A percentile compares a stretch with the other conserved stretches of the same genome.
phyloP scores from a whole-genome alignment of 2,888 invertebrate genomes.

The Phasia obesa region DNA sequence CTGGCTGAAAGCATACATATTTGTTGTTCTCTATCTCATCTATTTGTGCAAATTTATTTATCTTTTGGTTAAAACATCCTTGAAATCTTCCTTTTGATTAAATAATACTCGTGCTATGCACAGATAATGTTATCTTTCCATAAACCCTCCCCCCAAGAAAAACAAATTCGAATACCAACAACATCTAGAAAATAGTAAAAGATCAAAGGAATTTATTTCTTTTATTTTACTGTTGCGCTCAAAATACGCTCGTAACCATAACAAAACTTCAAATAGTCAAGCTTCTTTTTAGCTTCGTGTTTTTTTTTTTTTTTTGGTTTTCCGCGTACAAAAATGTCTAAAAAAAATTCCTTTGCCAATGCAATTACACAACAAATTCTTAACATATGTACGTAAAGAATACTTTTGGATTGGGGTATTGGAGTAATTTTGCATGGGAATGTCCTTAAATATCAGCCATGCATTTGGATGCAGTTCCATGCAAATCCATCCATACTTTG shows the following conservation, averaged over 20 bases:
- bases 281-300: conserved; percentile 1
- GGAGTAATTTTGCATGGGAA: conserved; percentile 49
- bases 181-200: conserved; percentile 27
- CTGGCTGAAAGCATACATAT: background rate
- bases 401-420: background rate
- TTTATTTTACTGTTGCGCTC: conserved; percentile 21
- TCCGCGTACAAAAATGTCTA: conserved; percentile 37
- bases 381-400: conserved; percentile 8
- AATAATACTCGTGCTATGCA: conserved; percentile 34
- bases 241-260: conserved; percentile 21
- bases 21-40: background rate
- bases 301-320: background rate
- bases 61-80: conserved; percentile 35
- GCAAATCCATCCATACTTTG: conserved; percentile 52
- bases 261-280: conserved; percentile 53
- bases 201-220: conserved; percentile 43
- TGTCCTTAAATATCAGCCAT: conserved; percentile 8
- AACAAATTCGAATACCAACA: conserved; percentile 36
- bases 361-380: conserved; percentile 26
- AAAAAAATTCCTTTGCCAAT: conserved; percentile 39
- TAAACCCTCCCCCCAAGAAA: conserved; percentile 48
- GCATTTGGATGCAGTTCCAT: conserved; percentile 57
- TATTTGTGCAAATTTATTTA: no score
- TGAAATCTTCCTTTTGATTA: conserved; percentile 40
- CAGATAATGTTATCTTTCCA: conserved; percentile 34